Evolutionary conservation across 1,140 invertebrate genomes (phyloP).

Genomic region (Lepidurus apus): DNA sequence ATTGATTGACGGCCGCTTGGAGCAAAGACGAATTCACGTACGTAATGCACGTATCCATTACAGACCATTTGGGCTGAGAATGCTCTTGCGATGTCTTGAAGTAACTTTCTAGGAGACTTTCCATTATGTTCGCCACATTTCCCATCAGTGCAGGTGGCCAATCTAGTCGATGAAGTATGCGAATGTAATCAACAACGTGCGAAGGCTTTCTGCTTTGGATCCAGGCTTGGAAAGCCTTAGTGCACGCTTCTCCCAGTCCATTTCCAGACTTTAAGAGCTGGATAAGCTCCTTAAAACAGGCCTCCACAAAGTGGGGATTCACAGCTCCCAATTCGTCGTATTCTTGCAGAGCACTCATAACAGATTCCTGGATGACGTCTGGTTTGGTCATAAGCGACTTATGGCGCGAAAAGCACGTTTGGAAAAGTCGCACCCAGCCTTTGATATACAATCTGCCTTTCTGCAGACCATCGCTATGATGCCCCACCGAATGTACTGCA

Average conservation of each 20-base stretch:
- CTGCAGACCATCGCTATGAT: neutral
- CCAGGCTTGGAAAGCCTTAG: neutral
- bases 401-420: constrained; percentile 1
- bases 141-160: neutral
- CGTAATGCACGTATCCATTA: neutral
- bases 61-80: neutral
- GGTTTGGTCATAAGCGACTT: constrained; percentile 6
- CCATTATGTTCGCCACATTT: neutral
- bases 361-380: neutral
- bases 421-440: neutral
- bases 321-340: neutral
- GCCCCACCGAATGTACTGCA: neutral
- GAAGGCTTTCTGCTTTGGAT: neutral
- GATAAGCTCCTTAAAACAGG: neutral
- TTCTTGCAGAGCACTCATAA: neutral
- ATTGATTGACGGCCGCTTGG: neutral
- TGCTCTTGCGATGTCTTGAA: neutral
- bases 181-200: neutral
- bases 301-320: neutral
- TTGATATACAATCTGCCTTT: neutral
- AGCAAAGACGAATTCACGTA: neutral
- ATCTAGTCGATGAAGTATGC: neutral
- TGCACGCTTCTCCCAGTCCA: neutral
- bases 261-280: neutral
- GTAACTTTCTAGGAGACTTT: neutral